A percentile compares a stretch with the other conserved stretches of the same genome.
Evolutionary conservation across 2,797 vertebrate species (phyloP).

Genomic region (Poeciliopsis turneri): DNA sequence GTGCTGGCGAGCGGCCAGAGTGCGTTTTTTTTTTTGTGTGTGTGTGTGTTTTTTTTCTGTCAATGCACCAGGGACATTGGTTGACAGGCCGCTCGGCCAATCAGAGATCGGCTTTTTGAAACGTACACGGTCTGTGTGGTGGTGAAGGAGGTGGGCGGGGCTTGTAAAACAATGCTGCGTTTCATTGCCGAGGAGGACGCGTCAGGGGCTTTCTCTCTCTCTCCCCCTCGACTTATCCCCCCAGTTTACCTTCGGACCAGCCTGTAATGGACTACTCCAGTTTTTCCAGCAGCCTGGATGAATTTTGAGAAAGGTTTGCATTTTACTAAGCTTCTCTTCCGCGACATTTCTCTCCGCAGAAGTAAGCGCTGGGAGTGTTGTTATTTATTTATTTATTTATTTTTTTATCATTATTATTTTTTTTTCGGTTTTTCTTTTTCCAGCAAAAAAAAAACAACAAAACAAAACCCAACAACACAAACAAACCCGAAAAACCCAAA

Average conservation of each 20-base stretch:
- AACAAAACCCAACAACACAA: too few relatives aligned
- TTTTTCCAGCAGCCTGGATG: constrained; percentile 78
- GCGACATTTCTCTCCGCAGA: constrained; percentile 72
- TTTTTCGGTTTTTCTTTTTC: not conserved
- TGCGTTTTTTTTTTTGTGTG: constrained; percentile 58
- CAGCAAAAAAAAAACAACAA: not conserved
- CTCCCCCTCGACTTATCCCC: constrained; percentile 61
- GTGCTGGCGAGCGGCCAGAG: constrained; percentile 86
- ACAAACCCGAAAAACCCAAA: constrained; percentile 11
- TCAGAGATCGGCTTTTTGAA: constrained; percentile 38
- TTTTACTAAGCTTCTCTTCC: constrained; percentile 63
- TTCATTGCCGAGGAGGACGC: constrained; percentile 87
- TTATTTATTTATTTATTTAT: not conserved
- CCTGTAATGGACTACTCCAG: constrained; percentile 87
- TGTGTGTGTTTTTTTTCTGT: not conserved
- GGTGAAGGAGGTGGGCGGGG: constrained; percentile 74
- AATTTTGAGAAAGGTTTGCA: constrained; percentile 80
- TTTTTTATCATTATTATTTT: not conserved
- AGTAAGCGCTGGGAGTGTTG: constrained; percentile 78
- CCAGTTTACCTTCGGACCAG: constrained; percentile 85
- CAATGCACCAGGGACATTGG: constrained; percentile 74
- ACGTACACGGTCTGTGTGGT: constrained; percentile 46
- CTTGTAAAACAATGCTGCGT: constrained; percentile 89
- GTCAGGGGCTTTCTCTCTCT: constrained; percentile 71
- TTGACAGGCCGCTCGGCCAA: constrained; percentile 77